Evolutionary conservation across 2,888 invertebrate species (phyloP).

Genomic region (Andrena chrysosceles): DNA sequence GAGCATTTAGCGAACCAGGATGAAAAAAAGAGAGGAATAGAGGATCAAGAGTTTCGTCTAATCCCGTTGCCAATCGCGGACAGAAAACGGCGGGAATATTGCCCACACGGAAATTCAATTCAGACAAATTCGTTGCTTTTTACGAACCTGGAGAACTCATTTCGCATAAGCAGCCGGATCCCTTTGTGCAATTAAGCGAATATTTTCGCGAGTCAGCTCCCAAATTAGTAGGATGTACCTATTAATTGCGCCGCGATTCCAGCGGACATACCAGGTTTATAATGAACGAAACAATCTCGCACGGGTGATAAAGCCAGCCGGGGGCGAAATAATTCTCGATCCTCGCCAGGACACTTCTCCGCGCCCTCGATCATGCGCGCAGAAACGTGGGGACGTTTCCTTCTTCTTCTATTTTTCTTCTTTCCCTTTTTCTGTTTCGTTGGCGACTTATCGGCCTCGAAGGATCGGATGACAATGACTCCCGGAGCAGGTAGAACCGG

Average conservation of each 20-base stretch:
- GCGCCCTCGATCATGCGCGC: no score
- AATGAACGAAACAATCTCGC: constrained; percentile 59
- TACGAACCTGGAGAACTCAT: constrained; percentile 37
- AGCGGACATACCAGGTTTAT: constrained; percentile 25
- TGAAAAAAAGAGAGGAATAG: background rate
- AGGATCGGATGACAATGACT: constrained; percentile 54
- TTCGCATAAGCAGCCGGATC: constrained; percentile 38
- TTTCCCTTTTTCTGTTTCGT: background rate
- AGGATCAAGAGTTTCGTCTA: constrained; percentile 29
- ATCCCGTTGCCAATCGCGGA: constrained; percentile 20
- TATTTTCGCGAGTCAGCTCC: constrained; percentile 55
- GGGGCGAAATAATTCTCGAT: constrained; percentile 18
- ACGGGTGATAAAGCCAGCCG: constrained; percentile 37
- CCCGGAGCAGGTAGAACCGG: constrained; percentile 15
- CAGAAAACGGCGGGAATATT: constrained; percentile 21
- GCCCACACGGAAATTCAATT: constrained; percentile 43
- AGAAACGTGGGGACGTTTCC: background rate
- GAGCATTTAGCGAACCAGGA: constrained; percentile 25
- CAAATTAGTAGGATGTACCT: constrained; percentile 40
- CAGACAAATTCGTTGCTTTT: constrained; percentile 23
- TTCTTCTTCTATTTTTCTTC: background rate
- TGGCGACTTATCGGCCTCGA: constrained; percentile 25
- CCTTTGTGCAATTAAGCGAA: constrained; percentile 63
- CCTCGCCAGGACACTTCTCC: background rate
- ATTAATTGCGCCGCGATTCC: constrained; percentile 54